Base-by-base conservation (phyloP, 2,113 vertebrate genomes). In the Falco punctatus region DNA sequence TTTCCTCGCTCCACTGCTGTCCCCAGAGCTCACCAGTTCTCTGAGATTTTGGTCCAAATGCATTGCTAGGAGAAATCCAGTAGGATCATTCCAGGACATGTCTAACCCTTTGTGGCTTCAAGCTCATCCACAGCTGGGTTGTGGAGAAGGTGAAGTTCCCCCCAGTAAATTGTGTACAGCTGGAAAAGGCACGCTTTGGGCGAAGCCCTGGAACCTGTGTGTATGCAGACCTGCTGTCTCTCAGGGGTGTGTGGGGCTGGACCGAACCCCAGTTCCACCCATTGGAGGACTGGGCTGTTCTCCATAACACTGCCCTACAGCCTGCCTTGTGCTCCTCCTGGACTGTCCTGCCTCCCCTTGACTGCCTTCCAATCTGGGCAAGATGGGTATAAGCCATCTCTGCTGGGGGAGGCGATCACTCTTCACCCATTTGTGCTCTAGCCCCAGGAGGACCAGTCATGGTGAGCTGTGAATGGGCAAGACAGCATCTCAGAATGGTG, bases 231-330 rank as follows among this genome's bases (percentile, higher is more conserved):
- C 61, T 89, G 27, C 33, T 28, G 2, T n/a, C 27, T n/a, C 67
- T 54, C 49, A 61, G 33, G 44, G 26, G 23, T 0, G 0, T 1
- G 15, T 54, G 70, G 40, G 33, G 5, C 51, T 55, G 58, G 54
- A 18, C 40, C 61, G 64, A 87, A 71, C 22, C 30, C 17, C 38
- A 22, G 12, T 24, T 28, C 32, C 66, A 86, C 23, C 21, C 14
- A 6, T 51, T 27, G 4, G 40, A 49, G 42, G 32, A 9, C 32
- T 61, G 52, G 13, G 14, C 26, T 79, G 19, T 33, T 87, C 57
- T 65, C 27, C 44, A 52, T 22, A 10, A 42, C 14, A 12, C 32
- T 81, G 54, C 35, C 51, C 54, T 4, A 2, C 55, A 70, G 15
- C 5, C 15, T 12, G 3, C 19, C 15, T 38, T 0, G 0, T 72